Evolutionary conservation across 2,113 vertebrate species (phyloP).

Genomic region (Cacatua alba): DNA sequence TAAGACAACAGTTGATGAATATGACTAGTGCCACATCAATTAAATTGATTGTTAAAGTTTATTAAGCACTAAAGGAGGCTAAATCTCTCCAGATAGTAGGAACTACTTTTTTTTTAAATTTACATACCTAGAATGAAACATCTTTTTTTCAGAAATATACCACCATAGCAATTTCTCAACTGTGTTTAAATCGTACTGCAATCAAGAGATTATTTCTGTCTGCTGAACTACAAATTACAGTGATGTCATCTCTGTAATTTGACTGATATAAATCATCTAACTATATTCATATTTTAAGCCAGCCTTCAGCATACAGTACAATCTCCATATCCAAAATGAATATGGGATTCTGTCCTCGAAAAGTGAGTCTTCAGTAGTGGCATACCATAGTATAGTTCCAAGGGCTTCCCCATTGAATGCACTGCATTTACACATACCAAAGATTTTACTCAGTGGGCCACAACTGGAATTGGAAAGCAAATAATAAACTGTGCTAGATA

Average conservation of each 20-base stretch:
- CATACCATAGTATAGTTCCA: not conserved
- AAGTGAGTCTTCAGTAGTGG: not conserved
- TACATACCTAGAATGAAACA: not conserved
- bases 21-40: not conserved
- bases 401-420: too few relatives aligned
- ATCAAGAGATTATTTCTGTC: not conserved
- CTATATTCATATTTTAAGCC: not conserved
- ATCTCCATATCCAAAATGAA: not conserved
- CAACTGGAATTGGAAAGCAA: not conserved
- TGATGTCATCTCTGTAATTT: not conserved
- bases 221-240: not conserved
- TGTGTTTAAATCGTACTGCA: not conserved
- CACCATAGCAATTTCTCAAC: not conserved
- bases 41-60: not conserved
- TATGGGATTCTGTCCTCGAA: not conserved
- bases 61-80: not conserved
- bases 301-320: rapidly evolving
- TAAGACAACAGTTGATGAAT: not conserved
- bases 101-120: not conserved
- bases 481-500: not conserved
- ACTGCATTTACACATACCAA: too few relatives aligned
- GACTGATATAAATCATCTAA: not conserved
- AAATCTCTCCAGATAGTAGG: not conserved
- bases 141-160: not conserved
- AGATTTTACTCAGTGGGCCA: too few relatives aligned